Conservation (phyloP, 2,797 vertebrate genomes). For the Acrossocheilus fasciatus region DNA sequence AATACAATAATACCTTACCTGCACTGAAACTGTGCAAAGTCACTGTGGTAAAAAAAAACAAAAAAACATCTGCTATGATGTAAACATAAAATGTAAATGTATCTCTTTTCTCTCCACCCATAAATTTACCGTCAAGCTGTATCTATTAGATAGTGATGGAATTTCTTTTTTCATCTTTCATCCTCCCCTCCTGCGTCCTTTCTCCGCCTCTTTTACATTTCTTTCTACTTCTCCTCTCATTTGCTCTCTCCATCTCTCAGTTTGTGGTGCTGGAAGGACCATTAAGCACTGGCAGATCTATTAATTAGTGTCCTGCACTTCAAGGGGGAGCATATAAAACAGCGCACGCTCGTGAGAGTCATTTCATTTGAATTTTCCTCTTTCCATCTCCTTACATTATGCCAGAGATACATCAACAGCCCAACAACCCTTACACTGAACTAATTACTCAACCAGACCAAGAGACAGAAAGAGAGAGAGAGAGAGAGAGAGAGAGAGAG, state of each 20-base stretch:
- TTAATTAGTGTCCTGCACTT: slow-evolving; percentile 89
- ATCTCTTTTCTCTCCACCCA: neutral
- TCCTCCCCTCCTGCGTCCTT: neutral
- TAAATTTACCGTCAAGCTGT: neutral
- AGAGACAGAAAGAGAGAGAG: slow-evolving; percentile 51
- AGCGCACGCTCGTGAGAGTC: slow-evolving; percentile 90
- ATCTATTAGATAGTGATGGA: slow-evolving; percentile 25
- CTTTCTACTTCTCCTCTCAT: slow-evolving; percentile 24
- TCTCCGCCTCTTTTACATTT: slow-evolving; percentile 3
- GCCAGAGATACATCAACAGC: slow-evolving; percentile 96
- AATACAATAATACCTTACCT: neutral
- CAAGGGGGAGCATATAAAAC: slow-evolving; percentile 89
- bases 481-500: neutral
- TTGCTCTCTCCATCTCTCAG: slow-evolving; percentile 40
- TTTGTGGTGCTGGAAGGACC: slow-evolving; percentile 81
- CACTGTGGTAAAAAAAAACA: neutral
- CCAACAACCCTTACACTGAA: slow-evolving; percentile 84
- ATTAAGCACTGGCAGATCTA: slow-evolving; percentile 87
- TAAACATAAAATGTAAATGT: slow-evolving; percentile 14
- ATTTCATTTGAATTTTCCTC: slow-evolving; percentile 98
- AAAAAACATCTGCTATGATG: slow-evolving; percentile 1
- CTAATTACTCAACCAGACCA: slow-evolving; percentile 86
- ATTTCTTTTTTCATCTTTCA: neutral
- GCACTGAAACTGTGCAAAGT: neutral
- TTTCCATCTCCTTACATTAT: slow-evolving; percentile 98